These are phyloP conservation scores for Adela reaumurella DNA, from an alignment of 2,888 invertebrate genomes.

Conservation along the genomic window DNA sequence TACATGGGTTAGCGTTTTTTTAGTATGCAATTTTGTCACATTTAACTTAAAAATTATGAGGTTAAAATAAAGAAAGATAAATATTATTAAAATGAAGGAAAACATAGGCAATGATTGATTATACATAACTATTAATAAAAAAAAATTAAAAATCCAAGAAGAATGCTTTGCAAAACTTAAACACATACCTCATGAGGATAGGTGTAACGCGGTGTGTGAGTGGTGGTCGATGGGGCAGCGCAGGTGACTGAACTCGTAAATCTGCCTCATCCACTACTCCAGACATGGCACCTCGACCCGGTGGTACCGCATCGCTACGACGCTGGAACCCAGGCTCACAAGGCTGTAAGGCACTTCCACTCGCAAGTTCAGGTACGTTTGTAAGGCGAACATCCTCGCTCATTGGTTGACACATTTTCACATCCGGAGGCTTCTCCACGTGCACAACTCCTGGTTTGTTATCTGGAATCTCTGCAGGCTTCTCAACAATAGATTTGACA, in stretches of 20 bases:
- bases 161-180: no score
- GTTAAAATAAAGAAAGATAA: no score
- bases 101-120: no score
- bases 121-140: no score
- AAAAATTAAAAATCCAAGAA: no score
- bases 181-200: constrained; percentile 30
- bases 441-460: neutral
- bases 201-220: constrained; percentile 35
- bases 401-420: neutral
- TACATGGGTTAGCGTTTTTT: no score
- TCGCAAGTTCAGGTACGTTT: no score
- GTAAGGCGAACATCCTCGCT: neutral
- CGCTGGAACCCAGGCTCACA: neutral
- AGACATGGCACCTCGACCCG: neutral
- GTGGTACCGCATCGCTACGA: neutral
- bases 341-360: neutral
- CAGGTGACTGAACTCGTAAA: constrained; percentile 43
- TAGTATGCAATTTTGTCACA: no score
- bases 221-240: constrained; percentile 40
- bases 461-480: neutral
- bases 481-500: neutral
- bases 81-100: no score
- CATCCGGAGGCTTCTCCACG: neutral
- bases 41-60: no score
- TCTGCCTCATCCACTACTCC: constrained; percentile 28